phyloP scores from a whole-genome alignment of 2,113 vertebrate genomes.

The Syngnathoides biaculeatus region DNA sequence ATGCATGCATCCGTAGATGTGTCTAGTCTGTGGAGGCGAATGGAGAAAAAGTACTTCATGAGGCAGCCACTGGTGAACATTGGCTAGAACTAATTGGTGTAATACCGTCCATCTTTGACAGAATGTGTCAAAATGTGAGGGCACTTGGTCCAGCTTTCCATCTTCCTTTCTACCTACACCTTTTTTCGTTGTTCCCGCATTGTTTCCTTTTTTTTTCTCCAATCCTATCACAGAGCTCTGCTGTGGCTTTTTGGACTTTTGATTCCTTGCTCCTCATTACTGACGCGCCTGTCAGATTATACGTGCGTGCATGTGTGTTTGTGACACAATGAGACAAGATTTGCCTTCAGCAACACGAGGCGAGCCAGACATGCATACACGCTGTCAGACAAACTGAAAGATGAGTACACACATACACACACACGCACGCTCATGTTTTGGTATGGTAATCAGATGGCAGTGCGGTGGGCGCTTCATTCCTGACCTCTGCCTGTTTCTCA shows the following conservation, averaged over 20 bases:
- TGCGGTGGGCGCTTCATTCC: conserved; percentile 56
- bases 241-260: conserved; percentile 63
- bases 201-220: conserved; percentile 35
- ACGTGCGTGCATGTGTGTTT: conserved; percentile 34
- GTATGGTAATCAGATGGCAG: conserved; percentile 67
- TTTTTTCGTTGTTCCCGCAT: conserved; percentile 32
- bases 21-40: conserved; percentile 12
- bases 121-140: conserved; percentile 64
- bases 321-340: conserved; percentile 47
- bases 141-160: conserved; percentile 56
- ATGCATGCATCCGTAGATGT: neutral
- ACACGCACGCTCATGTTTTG: conserved; percentile 52
- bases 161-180: conserved; percentile 26
- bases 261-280: conserved; percentile 69
- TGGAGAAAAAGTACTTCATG: conserved; percentile 19
- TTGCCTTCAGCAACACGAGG: conserved; percentile 49
- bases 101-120: conserved; percentile 59
- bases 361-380: conserved; percentile 41
- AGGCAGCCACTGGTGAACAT: conserved; percentile 43
- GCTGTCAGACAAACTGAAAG: conserved; percentile 54
- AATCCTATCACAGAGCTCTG: conserved; percentile 43
- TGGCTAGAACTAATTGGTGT: conserved; percentile 66
- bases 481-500: conserved; percentile 72
- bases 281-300: conserved; percentile 51
- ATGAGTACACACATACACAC: conserved; percentile 58